Evolutionary conservation across 2,113 vertebrate species (phyloP).

Genomic region (Pandion haliaetus): DNA sequence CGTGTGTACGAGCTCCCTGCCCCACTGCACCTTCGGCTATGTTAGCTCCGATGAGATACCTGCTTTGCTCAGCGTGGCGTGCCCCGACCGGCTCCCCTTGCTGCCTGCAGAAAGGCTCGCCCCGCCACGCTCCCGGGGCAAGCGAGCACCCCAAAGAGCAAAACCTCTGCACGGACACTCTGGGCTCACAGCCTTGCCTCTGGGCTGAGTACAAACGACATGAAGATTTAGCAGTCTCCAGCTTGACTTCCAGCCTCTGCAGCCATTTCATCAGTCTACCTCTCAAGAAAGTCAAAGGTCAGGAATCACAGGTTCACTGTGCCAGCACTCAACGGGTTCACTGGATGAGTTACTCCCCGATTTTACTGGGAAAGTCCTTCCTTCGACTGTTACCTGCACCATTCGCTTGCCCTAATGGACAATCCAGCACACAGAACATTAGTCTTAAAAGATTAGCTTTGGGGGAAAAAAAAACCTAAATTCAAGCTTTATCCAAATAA

Average conservation of each 20-base stretch:
- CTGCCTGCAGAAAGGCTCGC: not conserved
- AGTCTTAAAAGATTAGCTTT: not conserved
- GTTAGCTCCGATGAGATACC: rapidly evolving
- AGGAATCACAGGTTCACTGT: not conserved
- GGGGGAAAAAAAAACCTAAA: not conserved
- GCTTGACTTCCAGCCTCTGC: not conserved
- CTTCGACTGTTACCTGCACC: not conserved
- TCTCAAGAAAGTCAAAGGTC: not conserved
- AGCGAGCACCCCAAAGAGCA: not conserved
- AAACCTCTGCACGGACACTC: rapidly evolving
- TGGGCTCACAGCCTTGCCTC: not conserved
- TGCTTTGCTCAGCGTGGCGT: rapidly evolving
- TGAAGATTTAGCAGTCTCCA: not conserved
- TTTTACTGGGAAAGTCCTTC: not conserved
- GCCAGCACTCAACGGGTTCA: not conserved
- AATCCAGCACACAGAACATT: not conserved
- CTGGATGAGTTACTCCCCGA: not conserved
- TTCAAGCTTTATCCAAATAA: not conserved
- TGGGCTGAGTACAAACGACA: rapidly evolving
- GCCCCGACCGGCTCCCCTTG: rapidly evolving
- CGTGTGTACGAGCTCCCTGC: rapidly evolving
- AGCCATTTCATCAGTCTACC: not conserved
- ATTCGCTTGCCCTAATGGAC: rapidly evolving
- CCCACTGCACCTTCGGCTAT: rapidly evolving
- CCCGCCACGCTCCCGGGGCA: rapidly evolving